A percentile compares a stretch with the other conserved stretches of the same genome.
Conservation (phyloP, 2,888 invertebrate genomes). For the Tipula helvola region DNA sequence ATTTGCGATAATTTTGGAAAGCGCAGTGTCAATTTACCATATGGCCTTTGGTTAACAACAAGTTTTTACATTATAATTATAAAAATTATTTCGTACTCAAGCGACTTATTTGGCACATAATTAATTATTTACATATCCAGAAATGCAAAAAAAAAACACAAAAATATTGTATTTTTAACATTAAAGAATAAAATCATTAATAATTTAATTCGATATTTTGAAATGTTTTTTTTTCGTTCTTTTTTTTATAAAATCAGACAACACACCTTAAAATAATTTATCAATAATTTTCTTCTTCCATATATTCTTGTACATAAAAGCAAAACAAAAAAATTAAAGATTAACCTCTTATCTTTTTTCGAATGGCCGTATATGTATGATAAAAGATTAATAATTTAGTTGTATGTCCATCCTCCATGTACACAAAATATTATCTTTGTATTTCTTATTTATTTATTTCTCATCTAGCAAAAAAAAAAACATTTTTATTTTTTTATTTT, state of each 20-base stretch:
- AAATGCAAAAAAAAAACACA: not conserved
- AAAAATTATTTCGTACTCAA: not conserved
- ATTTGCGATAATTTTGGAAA: not conserved
- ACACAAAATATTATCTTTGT: not conserved
- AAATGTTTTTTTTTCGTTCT: not conserved
- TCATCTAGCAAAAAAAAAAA: not conserved
- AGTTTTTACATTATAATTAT: not conserved
- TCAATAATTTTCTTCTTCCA: not conserved
- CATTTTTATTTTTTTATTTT: not conserved
- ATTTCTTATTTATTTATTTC: not conserved
- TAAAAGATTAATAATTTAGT: not conserved
- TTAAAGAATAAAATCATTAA: not conserved
- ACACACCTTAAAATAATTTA: not conserved
- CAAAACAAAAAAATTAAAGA: not conserved
- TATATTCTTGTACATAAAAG: not conserved
- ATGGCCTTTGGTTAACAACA: not conserved
- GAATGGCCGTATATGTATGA: not conserved
- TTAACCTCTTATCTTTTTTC: not conserved
- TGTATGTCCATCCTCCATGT: not conserved
- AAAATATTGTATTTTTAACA: not conserved
- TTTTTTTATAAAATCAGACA: not conserved
- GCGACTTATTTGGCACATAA: not conserved
- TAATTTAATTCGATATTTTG: not conserved
- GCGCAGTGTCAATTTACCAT: not conserved
- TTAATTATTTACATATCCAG: not conserved